Evolutionary conservation across 2,888 invertebrate species (phyloP), one percentile per base, ranked within the genome.

Genomic region (Eupithecia subumbrata): DNA sequence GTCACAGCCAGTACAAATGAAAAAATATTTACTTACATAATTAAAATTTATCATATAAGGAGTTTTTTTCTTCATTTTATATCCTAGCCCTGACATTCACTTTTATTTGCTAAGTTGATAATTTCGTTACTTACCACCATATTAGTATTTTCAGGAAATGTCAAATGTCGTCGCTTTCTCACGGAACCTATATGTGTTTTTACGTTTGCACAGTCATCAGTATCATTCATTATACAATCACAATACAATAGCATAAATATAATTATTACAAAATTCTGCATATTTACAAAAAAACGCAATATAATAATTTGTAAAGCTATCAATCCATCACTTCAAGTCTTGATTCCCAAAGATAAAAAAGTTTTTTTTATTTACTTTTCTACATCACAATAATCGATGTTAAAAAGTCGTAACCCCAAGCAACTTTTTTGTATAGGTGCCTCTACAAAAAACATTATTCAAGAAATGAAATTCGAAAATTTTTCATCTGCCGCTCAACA

Each of bases 121-220:
- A n/a, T 40, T 22, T 30, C 71, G 11, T 68, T 37, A 91, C 92
- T 91, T 83, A 95, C 95, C 81, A 92, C 87, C 63, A 92, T 69
- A 81, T 84, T 81, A 66, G 88, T 89, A 14, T 89, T 89, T 70
- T 90, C 87, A 4, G 93, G 93, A 81, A 94, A 95, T 1, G 88
- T 88, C 74, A 95, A 76, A 83, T 91, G 89, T 48, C 95, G 85
- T 37, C 89, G 85, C 75, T 91, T 94, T 52, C 95, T 87, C 30
- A 91, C 80, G 0, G 82, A 80, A 25, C 82, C 82, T 8, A 92
- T 76, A 12, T 88, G 79, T 4, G 87, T 87, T 77, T 88, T 94
- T 30, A 89, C 86, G 86, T 92, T 95, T 0, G 90, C 89, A 82
- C 94, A 95, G 9, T 86, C 82, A 73, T 83, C 76, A 14, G 78